Conservation (phyloP, 2,888 invertebrate species). For the Pyrrhia umbra region DNA sequence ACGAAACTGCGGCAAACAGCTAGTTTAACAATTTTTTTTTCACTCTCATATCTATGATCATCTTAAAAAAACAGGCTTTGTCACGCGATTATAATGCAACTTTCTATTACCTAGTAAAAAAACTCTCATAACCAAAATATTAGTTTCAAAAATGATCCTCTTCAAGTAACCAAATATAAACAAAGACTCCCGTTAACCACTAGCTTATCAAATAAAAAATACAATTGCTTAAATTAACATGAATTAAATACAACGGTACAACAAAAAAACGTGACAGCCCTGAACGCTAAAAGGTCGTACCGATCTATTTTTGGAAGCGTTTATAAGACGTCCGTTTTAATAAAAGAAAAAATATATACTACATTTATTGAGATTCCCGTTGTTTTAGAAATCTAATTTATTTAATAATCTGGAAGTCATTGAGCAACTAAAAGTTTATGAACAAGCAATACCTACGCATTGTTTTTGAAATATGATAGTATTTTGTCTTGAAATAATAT, state of each 20-base stretch:
- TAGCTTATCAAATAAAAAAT: not conserved
- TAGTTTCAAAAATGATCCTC: too few species aligned
- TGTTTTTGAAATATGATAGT: conserved; percentile 14
- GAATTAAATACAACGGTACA: conserved; percentile 5
- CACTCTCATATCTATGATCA: too few species aligned
- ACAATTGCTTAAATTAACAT: conserved; percentile 10
- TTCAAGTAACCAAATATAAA: not conserved
- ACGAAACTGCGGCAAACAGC: too few species aligned
- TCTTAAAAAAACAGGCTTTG: too few species aligned
- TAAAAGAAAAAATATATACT: conserved; percentile 10
- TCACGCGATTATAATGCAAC: too few species aligned
- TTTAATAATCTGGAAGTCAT: conserved; percentile 41
- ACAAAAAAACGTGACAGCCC: conserved; percentile 33
- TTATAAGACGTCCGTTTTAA: conserved; percentile 30
- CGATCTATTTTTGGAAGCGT: conserved; percentile 49
- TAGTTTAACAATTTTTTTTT: too few species aligned
- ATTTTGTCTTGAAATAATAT: not conserved
- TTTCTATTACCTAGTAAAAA: too few species aligned
- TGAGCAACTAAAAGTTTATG: conserved; percentile 25
- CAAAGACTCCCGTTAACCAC: conserved; percentile 1
- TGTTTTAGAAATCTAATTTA: conserved; percentile 34
- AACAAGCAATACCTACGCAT: not conserved
- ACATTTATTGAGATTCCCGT: conserved; percentile 37
- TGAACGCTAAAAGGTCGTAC: conserved; percentile 33
- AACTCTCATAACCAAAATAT: too few species aligned